Evolutionary conservation across 2,113 vertebrate genomes (phyloP).

Genomic region (Odontophorus gujanensis): DNA sequence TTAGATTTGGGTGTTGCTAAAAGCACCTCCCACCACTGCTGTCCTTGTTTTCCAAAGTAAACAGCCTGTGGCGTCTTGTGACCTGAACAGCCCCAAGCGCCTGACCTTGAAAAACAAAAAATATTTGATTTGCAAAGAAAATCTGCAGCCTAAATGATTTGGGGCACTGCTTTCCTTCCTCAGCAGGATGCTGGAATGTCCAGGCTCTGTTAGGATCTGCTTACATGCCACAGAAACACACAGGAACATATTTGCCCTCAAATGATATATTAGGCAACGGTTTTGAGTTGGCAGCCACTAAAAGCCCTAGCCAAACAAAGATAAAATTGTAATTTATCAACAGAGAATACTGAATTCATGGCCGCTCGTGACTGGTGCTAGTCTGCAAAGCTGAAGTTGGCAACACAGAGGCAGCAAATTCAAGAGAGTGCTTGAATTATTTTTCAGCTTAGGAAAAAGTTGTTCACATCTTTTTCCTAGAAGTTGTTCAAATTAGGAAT

Average conservation of each 20-base stretch:
- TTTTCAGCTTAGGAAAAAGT: not conserved
- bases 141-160: conserved; percentile 21
- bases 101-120: conserved; percentile 61
- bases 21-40: conserved; percentile 20
- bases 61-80: conserved; percentile 40
- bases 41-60: conserved; percentile 63
- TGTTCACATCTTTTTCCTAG: not conserved
- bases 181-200: conserved; percentile 36
- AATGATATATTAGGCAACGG: conserved; percentile 58
- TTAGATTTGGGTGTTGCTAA: conserved; percentile 28
- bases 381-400: not conserved
- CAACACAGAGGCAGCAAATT: not conserved
- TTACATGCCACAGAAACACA: not conserved
- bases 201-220: conserved; percentile 13
- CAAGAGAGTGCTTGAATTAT: not conserved
- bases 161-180: conserved; percentile 36
- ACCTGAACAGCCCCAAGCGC: conserved; percentile 35
- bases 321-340: conserved; percentile 60
- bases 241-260: not conserved
- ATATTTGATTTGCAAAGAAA: conserved; percentile 49
- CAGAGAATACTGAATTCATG: conserved; percentile 40
- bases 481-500: not conserved
- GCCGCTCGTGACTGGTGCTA: conserved; percentile 1
- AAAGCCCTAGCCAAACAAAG: conserved; percentile 49
- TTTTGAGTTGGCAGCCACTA: conserved; percentile 61